Evolutionary conservation across 2,797 vertebrate species (phyloP).

Genomic region (Chelmon rostratus): DNA sequence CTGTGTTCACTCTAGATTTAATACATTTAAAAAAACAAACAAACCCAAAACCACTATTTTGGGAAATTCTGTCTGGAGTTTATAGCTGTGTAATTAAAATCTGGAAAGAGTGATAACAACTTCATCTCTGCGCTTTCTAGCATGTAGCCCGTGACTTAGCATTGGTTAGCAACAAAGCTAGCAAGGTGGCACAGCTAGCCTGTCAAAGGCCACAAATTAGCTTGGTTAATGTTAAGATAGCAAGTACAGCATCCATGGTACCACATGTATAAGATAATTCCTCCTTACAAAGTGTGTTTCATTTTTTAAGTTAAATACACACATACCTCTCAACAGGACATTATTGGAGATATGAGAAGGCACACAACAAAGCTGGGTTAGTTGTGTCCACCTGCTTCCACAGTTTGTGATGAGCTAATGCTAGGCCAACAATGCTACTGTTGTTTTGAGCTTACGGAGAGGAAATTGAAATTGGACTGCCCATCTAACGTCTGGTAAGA

Average conservation of each 20-base stretch:
- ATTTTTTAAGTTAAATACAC: neutral
- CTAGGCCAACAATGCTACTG: neutral
- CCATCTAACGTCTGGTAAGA: neutral
- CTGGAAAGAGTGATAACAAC: neutral
- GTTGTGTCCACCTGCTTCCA: neutral
- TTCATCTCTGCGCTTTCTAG: neutral
- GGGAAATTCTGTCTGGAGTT: neutral
- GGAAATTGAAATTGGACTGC: neutral
- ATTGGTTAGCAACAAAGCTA: neutral
- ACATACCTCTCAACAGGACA: neutral
- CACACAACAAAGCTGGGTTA: neutral
- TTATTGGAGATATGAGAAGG: neutral
- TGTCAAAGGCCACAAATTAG: too few species aligned
- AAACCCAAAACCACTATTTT: too few species aligned
- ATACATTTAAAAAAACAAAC: neutral
- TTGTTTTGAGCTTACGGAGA: too few species aligned
- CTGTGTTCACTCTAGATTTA: neutral
- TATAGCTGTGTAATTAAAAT: neutral
- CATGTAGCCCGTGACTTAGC: neutral
- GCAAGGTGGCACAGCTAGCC: neutral
- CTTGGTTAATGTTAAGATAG: too few species aligned
- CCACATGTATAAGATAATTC: neutral
- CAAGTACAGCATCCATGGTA: too few species aligned
- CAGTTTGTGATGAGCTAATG: neutral
- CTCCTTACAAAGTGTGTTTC: neutral